Evolutionary conservation across 2,888 invertebrate genomes (phyloP).

Genomic region (Euphydryas editha): DNA sequence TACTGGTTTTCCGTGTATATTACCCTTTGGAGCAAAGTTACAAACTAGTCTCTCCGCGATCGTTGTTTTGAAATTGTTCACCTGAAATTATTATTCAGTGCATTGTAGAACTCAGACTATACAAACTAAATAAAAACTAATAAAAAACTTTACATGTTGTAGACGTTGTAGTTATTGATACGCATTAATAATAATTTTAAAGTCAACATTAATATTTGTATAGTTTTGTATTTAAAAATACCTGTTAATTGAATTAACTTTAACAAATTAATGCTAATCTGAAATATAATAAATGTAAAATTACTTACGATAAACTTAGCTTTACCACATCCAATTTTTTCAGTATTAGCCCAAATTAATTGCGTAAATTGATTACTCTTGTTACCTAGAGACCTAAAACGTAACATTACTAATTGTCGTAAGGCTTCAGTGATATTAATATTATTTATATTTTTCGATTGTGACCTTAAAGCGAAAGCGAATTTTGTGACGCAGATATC

Average conservation of each 20-base stretch:
- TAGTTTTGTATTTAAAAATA: too few species aligned
- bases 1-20: slow-evolving; percentile 62
- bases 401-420: background rate
- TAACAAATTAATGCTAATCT: too few species aligned
- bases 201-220: too few species aligned
- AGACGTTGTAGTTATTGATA: too few species aligned
- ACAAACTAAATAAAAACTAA: background rate
- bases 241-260: too few species aligned
- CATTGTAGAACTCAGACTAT: background rate
- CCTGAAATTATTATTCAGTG: slow-evolving; percentile 22
- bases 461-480: background rate
- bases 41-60: slow-evolving; percentile 68
- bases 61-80: slow-evolving; percentile 32
- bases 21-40: slow-evolving; percentile 73
- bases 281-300: too few species aligned
- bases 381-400: slow-evolving; percentile 34
- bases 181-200: too few species aligned
- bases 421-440: background rate
- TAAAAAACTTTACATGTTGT: too few species aligned
- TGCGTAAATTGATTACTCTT: slow-evolving; percentile 63
- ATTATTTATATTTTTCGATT: background rate
- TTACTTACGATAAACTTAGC: slow-evolving; percentile 68
- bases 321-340: slow-evolving; percentile 70
- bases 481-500: background rate
- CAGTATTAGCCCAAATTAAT: slow-evolving; percentile 73